Percentiles rank a stretch among this genome's conserved stretches.
Conservation (phyloP, 2,888 invertebrate species). For the Dyspetes luteomarginatus region DNA sequence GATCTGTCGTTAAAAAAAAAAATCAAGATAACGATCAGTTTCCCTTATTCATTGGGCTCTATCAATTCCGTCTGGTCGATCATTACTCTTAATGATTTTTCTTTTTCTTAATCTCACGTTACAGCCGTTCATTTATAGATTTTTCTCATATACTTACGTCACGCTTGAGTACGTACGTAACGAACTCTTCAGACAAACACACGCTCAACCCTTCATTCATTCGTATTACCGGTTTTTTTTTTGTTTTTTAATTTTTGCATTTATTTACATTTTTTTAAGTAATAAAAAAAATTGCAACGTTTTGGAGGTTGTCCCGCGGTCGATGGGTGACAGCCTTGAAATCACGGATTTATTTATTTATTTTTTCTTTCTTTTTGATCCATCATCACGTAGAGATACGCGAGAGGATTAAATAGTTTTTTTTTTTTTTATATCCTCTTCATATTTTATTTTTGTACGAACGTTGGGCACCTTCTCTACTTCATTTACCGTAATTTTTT, state of each 20-base stretch:
- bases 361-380: neutral
- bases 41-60: neutral
- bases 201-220: conserved; percentile 41
- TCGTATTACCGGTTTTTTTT: conserved; percentile 7
- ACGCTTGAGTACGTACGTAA: conserved; percentile 58
- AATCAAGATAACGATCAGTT: neutral
- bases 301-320: conserved; percentile 24
- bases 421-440: neutral
- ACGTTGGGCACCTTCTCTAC: neutral
- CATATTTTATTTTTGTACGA: neutral
- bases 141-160: conserved; percentile 72
- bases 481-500: neutral
- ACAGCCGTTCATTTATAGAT: conserved; percentile 41
- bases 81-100: neutral
- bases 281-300: too few species aligned
- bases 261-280: neutral
- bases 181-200: conserved; percentile 33
- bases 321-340: conserved; percentile 58
- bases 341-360: neutral
- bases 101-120: neutral
- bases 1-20: conserved; percentile 15
- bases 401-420: neutral
- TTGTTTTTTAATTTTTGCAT: neutral
- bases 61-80: conserved; percentile 13
- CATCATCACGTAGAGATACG: neutral